Evolutionary conservation across 2,113 vertebrate species (phyloP).

Genomic region (Helogale parvula): DNA sequence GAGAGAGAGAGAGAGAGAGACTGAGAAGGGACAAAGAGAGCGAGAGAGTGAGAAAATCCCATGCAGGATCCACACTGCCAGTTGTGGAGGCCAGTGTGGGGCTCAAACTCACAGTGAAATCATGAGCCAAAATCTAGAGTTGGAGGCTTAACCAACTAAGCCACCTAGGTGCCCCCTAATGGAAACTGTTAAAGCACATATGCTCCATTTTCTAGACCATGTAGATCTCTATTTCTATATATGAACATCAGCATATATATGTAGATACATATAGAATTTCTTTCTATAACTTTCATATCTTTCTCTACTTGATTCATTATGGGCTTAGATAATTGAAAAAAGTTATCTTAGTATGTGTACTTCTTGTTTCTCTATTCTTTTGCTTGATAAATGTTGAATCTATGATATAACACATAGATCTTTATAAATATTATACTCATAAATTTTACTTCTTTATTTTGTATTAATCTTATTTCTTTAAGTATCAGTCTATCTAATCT

Average conservation of each 20-base stretch:
- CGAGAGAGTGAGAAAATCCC: too few relatives aligned
- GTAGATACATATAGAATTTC: neutral
- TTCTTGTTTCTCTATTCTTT: neutral
- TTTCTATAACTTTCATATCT: neutral
- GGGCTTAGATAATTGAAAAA: neutral
- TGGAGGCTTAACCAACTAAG: too few relatives aligned
- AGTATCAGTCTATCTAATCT: neutral
- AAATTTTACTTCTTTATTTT: neutral
- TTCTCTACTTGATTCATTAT: neutral
- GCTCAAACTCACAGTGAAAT: too few relatives aligned
- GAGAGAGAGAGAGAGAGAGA: too few relatives aligned
- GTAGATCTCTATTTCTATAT: neutral
- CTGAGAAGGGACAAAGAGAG: too few relatives aligned
- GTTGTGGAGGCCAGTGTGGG: too few relatives aligned
- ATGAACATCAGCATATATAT: neutral
- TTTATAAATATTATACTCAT: neutral
- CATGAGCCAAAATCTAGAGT: too few relatives aligned
- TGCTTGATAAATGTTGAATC: neutral
- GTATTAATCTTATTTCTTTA: neutral
- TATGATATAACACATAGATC: neutral
- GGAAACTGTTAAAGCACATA: neutral
- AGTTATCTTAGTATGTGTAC: neutral
- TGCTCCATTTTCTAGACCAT: neutral
- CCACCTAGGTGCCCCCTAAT: too few relatives aligned
- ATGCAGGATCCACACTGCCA: too few relatives aligned